Evolutionary conservation across 2,113 vertebrate species (phyloP).

Genomic region (Gnathonemus longibarbis): DNA sequence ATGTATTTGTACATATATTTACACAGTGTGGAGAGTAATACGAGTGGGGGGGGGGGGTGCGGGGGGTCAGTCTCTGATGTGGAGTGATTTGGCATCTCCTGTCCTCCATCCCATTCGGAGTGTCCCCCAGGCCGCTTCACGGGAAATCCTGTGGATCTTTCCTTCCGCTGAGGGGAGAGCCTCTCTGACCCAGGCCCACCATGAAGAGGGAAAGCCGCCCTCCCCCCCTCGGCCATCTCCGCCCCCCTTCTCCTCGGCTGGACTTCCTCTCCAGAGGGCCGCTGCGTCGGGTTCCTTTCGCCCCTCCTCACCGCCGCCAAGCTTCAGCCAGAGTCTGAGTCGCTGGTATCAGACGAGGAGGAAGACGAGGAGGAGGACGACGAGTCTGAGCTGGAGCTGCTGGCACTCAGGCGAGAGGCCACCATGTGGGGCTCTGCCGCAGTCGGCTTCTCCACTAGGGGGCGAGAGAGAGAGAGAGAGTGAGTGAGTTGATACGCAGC

Average conservation of each 20-base stretch:
- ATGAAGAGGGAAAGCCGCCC: neutral
- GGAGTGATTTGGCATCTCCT: constrained; percentile 43
- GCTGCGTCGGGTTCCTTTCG: neutral
- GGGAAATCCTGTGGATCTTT: neutral
- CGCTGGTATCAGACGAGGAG: constrained; percentile 85
- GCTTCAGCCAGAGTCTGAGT: constrained; percentile 78
- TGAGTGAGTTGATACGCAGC: neutral
- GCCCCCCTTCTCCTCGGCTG: neutral
- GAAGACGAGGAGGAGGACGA: constrained; percentile 75
- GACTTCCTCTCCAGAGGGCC: constrained; percentile 10
- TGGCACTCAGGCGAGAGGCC: constrained; percentile 80
- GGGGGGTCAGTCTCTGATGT: constrained; percentile 36
- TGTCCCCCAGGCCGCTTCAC: neutral
- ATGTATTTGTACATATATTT: constrained; percentile 56
- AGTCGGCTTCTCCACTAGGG: constrained; percentile 70
- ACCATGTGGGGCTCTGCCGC: constrained; percentile 60
- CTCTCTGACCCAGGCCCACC: neutral
- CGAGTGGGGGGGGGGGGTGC: constrained; percentile 27
- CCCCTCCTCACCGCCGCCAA: neutral
- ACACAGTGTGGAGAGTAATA: constrained; percentile 46
- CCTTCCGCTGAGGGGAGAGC: neutral
- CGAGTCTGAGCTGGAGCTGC: constrained; percentile 79
- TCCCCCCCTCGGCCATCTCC: neutral
- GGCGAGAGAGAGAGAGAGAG: neutral
- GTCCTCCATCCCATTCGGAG: constrained; percentile 40